Conservation (phyloP, 1,140 invertebrate species). For the Pachyrhynchus sulphureomaculatus region DNA sequence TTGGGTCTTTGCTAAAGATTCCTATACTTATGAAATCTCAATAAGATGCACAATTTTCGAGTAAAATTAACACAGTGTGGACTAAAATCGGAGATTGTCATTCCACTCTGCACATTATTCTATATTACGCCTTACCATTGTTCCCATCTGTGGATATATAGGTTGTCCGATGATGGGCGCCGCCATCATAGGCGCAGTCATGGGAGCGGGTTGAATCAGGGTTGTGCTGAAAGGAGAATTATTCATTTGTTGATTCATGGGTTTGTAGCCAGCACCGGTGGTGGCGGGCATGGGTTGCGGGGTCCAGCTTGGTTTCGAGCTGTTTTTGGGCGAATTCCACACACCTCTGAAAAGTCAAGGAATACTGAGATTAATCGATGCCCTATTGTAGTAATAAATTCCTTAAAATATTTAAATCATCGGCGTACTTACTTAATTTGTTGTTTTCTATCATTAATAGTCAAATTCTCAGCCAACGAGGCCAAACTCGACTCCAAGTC, state of each 20-base stretch:
- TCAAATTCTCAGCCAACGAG: constrained; percentile 86
- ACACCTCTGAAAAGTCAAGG: constrained; percentile 49
- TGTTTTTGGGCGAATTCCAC: constrained; percentile 85
- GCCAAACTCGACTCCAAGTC: constrained; percentile 91
- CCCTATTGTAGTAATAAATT: no score
- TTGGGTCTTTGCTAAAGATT: no score
- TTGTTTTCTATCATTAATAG: constrained; percentile 78
- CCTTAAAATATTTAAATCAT: no score
- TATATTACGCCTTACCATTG: constrained; percentile 47
- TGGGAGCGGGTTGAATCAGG: constrained; percentile 28
- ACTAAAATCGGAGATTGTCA: no score
- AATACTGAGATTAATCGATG: no score
- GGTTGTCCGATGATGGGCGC: constrained; percentile 13
- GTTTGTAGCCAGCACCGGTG: constrained; percentile 77
- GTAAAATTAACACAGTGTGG: no score
- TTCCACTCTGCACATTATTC: background rate
- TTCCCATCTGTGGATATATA: constrained; percentile 25
- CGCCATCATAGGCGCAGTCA: constrained; percentile 36
- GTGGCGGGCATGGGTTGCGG: constrained; percentile 84
- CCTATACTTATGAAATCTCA: no score
- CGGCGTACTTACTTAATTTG: constrained; percentile 66
- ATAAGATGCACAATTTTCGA: no score
- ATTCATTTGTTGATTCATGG: constrained; percentile 66
- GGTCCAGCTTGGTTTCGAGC: constrained; percentile 74
- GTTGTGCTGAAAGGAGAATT: constrained; percentile 35